Evolutionary conservation across 2,888 invertebrate species (phyloP).

Genomic region (Oeneis ivallda): DNA sequence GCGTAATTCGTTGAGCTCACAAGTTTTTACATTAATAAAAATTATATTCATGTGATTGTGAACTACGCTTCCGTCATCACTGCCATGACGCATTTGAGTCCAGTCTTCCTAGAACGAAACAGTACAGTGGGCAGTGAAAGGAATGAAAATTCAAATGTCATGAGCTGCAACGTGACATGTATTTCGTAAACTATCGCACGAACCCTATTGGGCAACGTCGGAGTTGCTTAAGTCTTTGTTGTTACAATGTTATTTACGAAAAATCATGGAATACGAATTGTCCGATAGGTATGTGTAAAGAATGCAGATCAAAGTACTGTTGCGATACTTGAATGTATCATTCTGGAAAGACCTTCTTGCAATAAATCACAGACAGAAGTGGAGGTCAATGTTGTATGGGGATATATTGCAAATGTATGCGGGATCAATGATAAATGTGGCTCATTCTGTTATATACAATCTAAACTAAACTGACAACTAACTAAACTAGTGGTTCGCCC

Average conservation of each 20-base stretch:
- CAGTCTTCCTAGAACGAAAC: slow-evolving; percentile 35
- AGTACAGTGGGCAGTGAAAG: slow-evolving; percentile 59
- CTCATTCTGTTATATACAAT: no score
- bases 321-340: slow-evolving; percentile 22
- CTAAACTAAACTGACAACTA: no score
- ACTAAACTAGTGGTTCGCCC: no score
- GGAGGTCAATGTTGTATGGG: not conserved
- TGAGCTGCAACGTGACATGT: slow-evolving; percentile 61
- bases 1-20: not conserved
- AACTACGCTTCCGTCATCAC: slow-evolving; percentile 14
- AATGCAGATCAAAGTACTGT: slow-evolving; percentile 28
- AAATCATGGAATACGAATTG: slow-evolving; percentile 22
- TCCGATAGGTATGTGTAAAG: slow-evolving; percentile 14
- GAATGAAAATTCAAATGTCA: slow-evolving; percentile 68
- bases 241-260: slow-evolving; percentile 43
- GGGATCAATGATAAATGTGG: not conserved
- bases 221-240: slow-evolving; percentile 61
- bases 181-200: slow-evolving; percentile 72
- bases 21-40: not conserved
- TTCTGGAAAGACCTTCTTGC: slow-evolving; percentile 10
- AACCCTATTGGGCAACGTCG: slow-evolving; percentile 58
- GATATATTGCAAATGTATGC: not conserved
- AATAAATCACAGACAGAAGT: not conserved
- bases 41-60: slow-evolving; percentile 11
- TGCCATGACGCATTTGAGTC: slow-evolving; percentile 34